Base-by-base conservation (phyloP, 1,140 invertebrate species). In the Gonioctena quinquepunctata region DNA sequence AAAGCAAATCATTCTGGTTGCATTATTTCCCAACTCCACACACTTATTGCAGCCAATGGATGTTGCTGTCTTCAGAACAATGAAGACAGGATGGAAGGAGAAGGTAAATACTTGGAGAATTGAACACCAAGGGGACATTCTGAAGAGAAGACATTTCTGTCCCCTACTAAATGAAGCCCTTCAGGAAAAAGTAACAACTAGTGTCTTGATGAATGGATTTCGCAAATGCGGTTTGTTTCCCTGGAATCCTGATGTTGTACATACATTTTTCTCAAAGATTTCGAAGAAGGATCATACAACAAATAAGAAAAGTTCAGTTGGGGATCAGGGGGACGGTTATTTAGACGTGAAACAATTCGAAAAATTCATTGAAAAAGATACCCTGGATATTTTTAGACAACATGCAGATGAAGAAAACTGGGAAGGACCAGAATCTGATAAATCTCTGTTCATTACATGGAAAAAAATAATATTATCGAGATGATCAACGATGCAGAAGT, bases 21-120 rank as follows among this genome's bases (percentile, higher is more conserved):
- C 77, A 77, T 8, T 69, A 84, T 1, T 78, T 76, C 50, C 50
- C 50, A 56, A 66, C 49, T 11, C 64, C 19, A 85, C 81, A 5
- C 83, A 84, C 68, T 77, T 84, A 18, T 50, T 84, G 3, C 83
- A 85, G 71, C 84, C 83, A 5, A 59, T 80, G 48, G 84, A 84
- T 73, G 80, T 84, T 4, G 60, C 79, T 5, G 72, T 82, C 21
- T 84, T 84, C 65, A 42, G 71, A 8, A 77, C 81, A 6, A 60
- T 81, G 16, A 72, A 72, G 60, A 28, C 4, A n/a, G 50, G n/a
- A 18, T 72, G 70, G 66, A 66, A 48, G 60, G 72, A 76, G 50
- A 7, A 33, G n/a, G 8, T 33, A 7, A 11, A 11, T 33, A 11
- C 8, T 11, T 33, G 28, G 0, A 7, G 68, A 54, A 27, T 75